Percentiles rank a stretch among this genome's conserved stretches.
phyloP scores from a whole-genome alignment of 2,113 vertebrate genomes.

The Fukomys damarensis region DNA sequence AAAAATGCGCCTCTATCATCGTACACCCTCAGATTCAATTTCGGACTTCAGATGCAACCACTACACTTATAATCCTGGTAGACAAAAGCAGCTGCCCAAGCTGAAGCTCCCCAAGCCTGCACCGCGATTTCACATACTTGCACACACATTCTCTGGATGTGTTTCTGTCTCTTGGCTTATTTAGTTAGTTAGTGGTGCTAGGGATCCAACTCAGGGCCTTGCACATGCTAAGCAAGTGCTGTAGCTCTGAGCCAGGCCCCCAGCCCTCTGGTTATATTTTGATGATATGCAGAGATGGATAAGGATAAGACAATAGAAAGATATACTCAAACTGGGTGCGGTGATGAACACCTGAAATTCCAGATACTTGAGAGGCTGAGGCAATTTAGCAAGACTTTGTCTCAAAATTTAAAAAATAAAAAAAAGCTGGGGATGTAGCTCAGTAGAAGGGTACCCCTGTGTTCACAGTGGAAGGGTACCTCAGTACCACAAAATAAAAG shows the following conservation, averaged over 20 bases:
- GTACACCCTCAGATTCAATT: not conserved
- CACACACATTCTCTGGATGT: no score
- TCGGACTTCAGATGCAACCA: not conserved
- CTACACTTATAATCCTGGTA: not conserved
- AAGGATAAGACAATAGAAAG: not conserved
- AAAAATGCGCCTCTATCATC: not conserved
- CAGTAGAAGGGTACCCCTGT: not conserved
- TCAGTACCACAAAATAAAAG: not conserved
- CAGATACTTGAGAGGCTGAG: not conserved
- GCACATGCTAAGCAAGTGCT: not conserved
- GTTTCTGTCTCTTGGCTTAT: not conserved
- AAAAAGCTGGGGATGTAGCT: not conserved
- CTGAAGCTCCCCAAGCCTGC: not conserved
- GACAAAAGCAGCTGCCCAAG: not conserved
- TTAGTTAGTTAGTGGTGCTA: not conserved
- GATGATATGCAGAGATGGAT: not conserved
- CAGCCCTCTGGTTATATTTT: not conserved
- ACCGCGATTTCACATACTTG: not conserved
- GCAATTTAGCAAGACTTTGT: not conserved
- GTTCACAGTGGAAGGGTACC: no score
- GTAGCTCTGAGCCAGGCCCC: not conserved
- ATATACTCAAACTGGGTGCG: not conserved
- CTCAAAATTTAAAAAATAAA: not conserved
- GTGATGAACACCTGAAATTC: not conserved
- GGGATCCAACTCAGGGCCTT: not conserved